phyloP scores from a whole-genome alignment of 2,113 vertebrate genomes.

The Callospermophilus lateralis region DNA sequence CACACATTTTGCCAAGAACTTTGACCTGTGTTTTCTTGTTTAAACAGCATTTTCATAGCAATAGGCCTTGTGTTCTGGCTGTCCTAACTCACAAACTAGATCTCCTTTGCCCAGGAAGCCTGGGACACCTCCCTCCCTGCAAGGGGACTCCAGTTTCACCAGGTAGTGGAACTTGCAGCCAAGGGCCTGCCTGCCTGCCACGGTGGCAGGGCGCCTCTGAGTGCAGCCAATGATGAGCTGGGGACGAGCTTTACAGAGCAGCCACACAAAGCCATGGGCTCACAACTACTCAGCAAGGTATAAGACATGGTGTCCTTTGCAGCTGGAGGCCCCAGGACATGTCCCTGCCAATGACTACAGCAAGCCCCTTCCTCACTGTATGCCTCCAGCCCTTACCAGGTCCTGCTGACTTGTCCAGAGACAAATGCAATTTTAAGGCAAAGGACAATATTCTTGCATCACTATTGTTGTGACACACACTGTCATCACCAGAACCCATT shows the following conservation, averaged over 20 bases:
- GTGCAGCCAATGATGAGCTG: background rate
- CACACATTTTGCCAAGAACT: conserved; percentile 18
- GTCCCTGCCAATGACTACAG: background rate
- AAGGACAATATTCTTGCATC: background rate
- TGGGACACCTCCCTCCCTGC: background rate
- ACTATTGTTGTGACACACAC: background rate
- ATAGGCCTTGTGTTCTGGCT: background rate
- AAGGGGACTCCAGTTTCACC: background rate
- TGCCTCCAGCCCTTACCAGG: background rate
- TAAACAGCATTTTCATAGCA: background rate
- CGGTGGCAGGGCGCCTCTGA: background rate
- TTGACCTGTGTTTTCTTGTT: background rate
- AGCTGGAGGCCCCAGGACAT: rapidly evolving
- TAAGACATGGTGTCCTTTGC: background rate
- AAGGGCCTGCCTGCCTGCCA: background rate
- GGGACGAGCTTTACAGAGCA: background rate
- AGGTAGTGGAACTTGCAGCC: background rate
- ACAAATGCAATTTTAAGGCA: background rate
- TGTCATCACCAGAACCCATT: background rate
- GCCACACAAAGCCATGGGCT: rapidly evolving
- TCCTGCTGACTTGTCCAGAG: background rate
- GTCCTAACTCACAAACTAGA: background rate
- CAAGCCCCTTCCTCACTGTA: background rate
- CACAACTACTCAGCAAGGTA: too few relatives aligned
- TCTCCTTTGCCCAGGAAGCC: background rate